Conservation (phyloP, 2,888 invertebrate genomes). For the Hypsopygia costalis region DNA sequence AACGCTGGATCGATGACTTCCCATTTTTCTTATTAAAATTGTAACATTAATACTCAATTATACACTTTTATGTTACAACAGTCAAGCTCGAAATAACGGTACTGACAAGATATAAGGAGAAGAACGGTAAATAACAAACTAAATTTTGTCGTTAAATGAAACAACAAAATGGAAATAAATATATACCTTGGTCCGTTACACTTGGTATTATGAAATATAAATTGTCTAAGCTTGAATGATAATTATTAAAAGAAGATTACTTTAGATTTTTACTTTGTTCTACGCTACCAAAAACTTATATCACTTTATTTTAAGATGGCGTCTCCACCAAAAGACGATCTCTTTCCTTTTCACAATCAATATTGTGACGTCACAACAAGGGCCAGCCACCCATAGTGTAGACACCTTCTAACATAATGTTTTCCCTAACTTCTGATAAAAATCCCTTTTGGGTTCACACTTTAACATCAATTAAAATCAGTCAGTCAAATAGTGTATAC, state of each 20-base stretch:
- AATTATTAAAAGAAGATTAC: slow-evolving; percentile 68
- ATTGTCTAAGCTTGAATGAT: slow-evolving; percentile 62
- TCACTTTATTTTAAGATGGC: slow-evolving; percentile 81
- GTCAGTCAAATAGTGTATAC: no score
- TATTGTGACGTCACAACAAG: slow-evolving; percentile 79
- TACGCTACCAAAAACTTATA: slow-evolving; percentile 83
- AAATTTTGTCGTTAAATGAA: slow-evolving; percentile 47
- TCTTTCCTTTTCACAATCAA: slow-evolving; percentile 68
- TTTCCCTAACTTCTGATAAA: no score
- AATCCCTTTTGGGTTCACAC: no score
- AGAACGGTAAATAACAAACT: slow-evolving; percentile 74
- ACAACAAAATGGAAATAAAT: slow-evolving; percentile 69
- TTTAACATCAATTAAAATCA: no score
- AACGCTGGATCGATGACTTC: slow-evolving; percentile 67
- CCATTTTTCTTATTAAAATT: slow-evolving; percentile 31
- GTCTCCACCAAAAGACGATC: slow-evolving; percentile 76
- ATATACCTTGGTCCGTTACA: slow-evolving; percentile 90
- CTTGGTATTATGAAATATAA: slow-evolving; percentile 79
- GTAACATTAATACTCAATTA: slow-evolving; percentile 28
- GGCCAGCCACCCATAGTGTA: slow-evolving; percentile 9
- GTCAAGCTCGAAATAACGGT: slow-evolving; percentile 55
- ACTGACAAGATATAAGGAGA: slow-evolving; percentile 50
- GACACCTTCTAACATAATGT: no score
- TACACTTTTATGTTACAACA: slow-evolving; percentile 21
- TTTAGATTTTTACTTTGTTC: slow-evolving; percentile 73